Evolutionary conservation across 2,888 invertebrate species (phyloP), one percentile per base, ranked within the genome.

Genomic region (Idaea dimidiata): DNA sequence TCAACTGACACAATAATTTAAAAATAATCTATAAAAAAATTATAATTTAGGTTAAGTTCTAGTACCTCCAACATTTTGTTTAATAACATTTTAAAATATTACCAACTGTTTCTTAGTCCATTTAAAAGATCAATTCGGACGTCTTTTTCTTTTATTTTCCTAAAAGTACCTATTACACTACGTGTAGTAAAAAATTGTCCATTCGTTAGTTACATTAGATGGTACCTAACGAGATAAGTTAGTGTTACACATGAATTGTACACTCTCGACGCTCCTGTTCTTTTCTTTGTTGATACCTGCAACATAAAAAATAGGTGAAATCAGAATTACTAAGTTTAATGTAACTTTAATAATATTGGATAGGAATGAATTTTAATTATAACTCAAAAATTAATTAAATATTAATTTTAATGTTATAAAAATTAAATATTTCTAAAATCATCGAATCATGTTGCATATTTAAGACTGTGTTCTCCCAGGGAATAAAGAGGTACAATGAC

Each of bases 261-360:
- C 95, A 95, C 84, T 96, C 95, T 82, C 95, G 94, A 68, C 95
- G 93, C 80, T 96, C 95, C 81, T 95, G 95, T 80, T 95, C 95
- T 85, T 95, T 95, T 77, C 95, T 94, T 84, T 95, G 95, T 77
- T 95, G 95, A 82, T 95, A 95, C 84, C 95, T 95, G 54, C 85
- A 88, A 74, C 69, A 63, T 72, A 66, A 67, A 59, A 61, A 59
- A 32, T 59, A 59, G 24, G 24, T 24, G 24, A 24, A 24, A 24
- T 24, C 24, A 24, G n/a, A n/a, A 24, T 24, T 24, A n/a, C n/a
- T n/a, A n/a, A 24, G 24, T 24, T 24, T 24, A 24, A 24, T 5
- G 3, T 24, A 24, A 24, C 24, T 24, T 24, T 24, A 24, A 24
- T 24, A 24, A 24, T 24, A 24, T 3, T 3, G 3, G 24, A 24